Evolutionary conservation across 2,113 vertebrate species (phyloP).

Genomic region (Epinephelus cyanopodus): DNA sequence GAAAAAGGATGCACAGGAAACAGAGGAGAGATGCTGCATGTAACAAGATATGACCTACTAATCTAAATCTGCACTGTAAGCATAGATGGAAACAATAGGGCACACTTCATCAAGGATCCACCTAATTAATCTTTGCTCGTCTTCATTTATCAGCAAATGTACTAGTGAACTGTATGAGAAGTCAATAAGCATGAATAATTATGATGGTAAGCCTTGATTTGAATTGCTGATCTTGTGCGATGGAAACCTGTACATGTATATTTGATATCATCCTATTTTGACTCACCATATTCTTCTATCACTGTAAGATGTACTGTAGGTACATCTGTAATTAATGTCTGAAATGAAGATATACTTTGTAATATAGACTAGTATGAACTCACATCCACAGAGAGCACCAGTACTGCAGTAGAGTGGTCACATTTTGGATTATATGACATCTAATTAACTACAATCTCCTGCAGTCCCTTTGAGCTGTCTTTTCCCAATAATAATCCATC

Average conservation of each 20-base stretch:
- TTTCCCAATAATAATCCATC: conserved; percentile 11
- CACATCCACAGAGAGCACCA: conserved; percentile 6
- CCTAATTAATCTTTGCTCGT: not conserved
- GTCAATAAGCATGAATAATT: too few relatives aligned
- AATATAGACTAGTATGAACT: not conserved
- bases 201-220: not conserved
- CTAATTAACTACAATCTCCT: conserved; percentile 32
- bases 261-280: not conserved
- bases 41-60: not conserved
- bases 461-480: conserved; percentile 28
- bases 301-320: not conserved
- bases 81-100: not conserved
- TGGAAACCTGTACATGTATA: not conserved
- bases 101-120: not conserved
- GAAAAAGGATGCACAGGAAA: not conserved
- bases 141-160: not conserved
- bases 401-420: not conserved
- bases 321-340: not conserved
- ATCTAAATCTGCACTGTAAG: not conserved
- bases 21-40: not conserved
- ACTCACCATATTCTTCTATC: not conserved
- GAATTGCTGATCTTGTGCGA: not conserved
- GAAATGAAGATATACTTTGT: not conserved
- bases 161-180: not conserved
- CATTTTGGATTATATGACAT: conserved; percentile 29